phyloP scores from a whole-genome alignment of 2,888 invertebrate species.

The Hydrotaea diabolus region DNA sequence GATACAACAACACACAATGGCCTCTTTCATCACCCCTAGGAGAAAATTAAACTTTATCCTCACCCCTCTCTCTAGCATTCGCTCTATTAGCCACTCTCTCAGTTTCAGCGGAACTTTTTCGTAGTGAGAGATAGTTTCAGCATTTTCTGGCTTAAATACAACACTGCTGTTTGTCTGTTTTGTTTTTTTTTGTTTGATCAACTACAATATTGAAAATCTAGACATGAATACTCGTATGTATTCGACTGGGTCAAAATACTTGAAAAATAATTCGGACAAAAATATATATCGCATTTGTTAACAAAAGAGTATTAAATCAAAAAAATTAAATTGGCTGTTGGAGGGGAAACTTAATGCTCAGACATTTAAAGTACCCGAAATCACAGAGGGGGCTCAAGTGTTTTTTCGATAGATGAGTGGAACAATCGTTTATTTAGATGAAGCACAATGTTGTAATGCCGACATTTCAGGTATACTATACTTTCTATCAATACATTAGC shows the following conservation, averaged over 20 bases:
- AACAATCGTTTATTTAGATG: no score
- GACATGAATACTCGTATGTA: not conserved
- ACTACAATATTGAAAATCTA: conserved; percentile 38
- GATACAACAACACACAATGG: not conserved
- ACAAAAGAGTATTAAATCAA: no score
- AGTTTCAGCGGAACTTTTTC: not conserved
- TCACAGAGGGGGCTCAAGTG: no score
- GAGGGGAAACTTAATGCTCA: no score
- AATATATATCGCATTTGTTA: no score
- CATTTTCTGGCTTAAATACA: conserved; percentile 34
- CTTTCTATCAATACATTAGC: no score
- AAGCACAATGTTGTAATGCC: no score
- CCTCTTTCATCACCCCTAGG: conserved; percentile 19
- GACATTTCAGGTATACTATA: no score
- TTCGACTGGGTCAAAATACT: not conserved
- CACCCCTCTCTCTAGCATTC: not conserved
- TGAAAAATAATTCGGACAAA: no score
- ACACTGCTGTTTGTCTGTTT: not conserved
- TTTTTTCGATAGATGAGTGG: no score
- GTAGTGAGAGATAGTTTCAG: conserved; percentile 8
- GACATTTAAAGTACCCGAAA: no score
- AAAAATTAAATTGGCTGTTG: no score
- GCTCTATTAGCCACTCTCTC: conserved; percentile 18
- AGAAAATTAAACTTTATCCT: conserved; percentile 5
- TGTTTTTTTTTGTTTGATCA: not conserved